These are phyloP conservation scores for Diloba caeruleocephala DNA, from an alignment of 2,888 invertebrate species.

Conservation along the genomic window DNA sequence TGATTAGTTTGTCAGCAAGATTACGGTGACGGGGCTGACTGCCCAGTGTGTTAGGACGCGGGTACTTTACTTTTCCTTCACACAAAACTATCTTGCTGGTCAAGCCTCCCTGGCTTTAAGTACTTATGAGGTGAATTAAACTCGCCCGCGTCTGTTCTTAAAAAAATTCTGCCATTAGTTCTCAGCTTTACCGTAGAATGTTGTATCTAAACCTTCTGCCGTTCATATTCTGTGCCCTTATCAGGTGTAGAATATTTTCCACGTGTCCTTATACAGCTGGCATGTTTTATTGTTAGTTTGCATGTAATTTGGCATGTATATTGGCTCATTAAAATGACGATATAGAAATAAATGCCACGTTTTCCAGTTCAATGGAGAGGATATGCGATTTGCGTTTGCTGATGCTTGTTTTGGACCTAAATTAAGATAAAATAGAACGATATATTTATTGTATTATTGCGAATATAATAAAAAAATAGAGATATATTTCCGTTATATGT, in stretches of 20 bases:
- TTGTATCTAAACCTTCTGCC: too few species aligned
- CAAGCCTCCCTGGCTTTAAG: too few species aligned
- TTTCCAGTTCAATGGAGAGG: constrained; percentile 28
- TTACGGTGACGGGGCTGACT: too few species aligned
- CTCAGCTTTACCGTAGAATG: too few species aligned
- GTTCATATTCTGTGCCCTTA: background rate
- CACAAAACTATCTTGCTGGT: too few species aligned
- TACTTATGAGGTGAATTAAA: too few species aligned
- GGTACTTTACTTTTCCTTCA: too few species aligned
- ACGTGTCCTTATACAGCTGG: constrained; percentile 19
- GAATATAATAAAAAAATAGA: constrained; percentile 4
- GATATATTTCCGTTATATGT: too few species aligned
- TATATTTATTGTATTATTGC: background rate
- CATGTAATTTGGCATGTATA: constrained; percentile 51
- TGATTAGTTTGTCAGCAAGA: too few species aligned
- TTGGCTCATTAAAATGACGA: constrained; percentile 40
- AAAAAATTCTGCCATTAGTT: too few species aligned
- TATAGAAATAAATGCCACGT: constrained; percentile 30
- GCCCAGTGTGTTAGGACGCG: too few species aligned
- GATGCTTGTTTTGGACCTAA: background rate
- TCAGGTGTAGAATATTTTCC: constrained; percentile 39
- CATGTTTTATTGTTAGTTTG: constrained; percentile 44
- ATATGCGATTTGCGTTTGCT: background rate
- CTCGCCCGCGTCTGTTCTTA: too few species aligned
- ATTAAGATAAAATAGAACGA: background rate